Percentiles rank a stretch among this genome's conserved stretches.
phyloP scores from a whole-genome alignment of 2,888 invertebrate species.

The Peribatodes rhomboidaria region DNA sequence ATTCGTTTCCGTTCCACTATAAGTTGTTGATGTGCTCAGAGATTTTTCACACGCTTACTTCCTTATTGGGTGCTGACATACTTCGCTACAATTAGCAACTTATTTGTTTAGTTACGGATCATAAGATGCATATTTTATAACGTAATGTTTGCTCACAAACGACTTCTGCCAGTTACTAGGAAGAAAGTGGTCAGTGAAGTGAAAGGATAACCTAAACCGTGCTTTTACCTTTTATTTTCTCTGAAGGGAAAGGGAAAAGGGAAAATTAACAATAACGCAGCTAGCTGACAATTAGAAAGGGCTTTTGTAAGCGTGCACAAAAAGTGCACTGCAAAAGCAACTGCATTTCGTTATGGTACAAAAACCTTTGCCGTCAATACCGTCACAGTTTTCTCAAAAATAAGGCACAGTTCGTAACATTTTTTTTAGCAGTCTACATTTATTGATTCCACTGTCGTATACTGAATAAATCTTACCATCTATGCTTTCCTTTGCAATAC shows the following conservation, averaged over 20 bases:
- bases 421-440: no score
- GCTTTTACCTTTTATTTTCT: conserved; percentile 36
- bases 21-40: conserved; percentile 11
- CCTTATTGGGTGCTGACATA: conserved; percentile 6
- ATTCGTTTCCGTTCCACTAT: conserved; percentile 23
- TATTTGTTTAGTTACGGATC: neutral
- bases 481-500: no score
- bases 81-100: conserved; percentile 1
- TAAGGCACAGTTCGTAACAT: neutral
- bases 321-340: conserved; percentile 38
- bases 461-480: no score
- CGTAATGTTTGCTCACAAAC: neutral
- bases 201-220: conserved; percentile 26
- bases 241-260: conserved; percentile 55
- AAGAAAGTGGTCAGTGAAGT: conserved; percentile 24
- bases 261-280: conserved; percentile 49
- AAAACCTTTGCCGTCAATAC: neutral
- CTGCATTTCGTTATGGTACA: conserved; percentile 29
- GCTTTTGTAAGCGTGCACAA: conserved; percentile 44
- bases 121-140: neutral
- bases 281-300: conserved; percentile 24
- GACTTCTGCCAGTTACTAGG: neutral
- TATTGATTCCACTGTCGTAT: no score
- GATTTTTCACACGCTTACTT: conserved; percentile 17
- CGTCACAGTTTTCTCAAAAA: neutral